Evolutionary conservation across 2,888 invertebrate genomes (phyloP), one percentile per base, ranked within the genome.

Genomic region (Agonum fuliginosum): DNA sequence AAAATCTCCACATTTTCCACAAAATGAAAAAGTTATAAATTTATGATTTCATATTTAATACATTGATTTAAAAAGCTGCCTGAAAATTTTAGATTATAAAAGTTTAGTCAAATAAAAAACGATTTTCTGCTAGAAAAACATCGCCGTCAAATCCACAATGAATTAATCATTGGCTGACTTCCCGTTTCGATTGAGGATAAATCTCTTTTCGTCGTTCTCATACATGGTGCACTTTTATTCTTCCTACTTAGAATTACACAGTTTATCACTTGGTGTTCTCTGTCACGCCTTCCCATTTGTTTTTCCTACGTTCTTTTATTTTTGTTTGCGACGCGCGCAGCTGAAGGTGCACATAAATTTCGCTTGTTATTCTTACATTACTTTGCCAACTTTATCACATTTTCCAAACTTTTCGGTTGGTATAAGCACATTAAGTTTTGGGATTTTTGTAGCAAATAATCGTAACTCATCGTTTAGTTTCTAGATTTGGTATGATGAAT

Each of bases 361-460:
- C 34, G 41, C 73, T 73, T 73, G 73, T 73, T 73, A 73, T 62
- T 58, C 73, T 73, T 73, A 73, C 62, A 73, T 73, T 73, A 62
- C 73, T 73, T 72, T 58, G 58, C 43, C 22, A 73, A 73, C 62
- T 73, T 73, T 73, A 43, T 43, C 62, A 62, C 58, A 62, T 73
- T 73, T 43, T 58, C 62, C 48, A 4, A 17, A 73, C 58, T 24
- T 62, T 73, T 37, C 1, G 22, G 62, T 22, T 73, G 27, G 46
- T 46, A 67, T 70, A 70, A 22, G 43, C 46, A 46, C 46, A 70
- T 46, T 70, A 22, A 46, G 24, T 70, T 46, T 70, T 24, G 41
- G 46, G 14, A 20, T 69, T 69, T 69, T 69, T 43, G 54, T 10
- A 1, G 3, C 24, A 12, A 54, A 54, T 54, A 54, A 54, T 24